Base-by-base conservation (phyloP, 2,888 invertebrate genomes). In the Calliopum simillimum region DNA sequence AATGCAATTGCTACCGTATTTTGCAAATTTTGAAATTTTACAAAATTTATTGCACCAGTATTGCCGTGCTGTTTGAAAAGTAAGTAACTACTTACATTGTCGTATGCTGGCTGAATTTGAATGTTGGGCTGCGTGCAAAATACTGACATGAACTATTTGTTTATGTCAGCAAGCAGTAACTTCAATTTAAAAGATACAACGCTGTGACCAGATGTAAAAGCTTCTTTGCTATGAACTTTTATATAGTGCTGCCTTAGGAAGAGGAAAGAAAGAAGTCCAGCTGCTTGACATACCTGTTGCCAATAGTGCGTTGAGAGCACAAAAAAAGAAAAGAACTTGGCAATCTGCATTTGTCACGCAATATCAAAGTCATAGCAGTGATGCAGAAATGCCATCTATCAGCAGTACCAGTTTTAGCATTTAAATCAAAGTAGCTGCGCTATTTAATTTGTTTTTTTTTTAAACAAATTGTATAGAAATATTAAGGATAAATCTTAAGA, bases 61-160 rank as follows among this genome's bases (percentile, higher is more conserved):
- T 33, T 33, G 8, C 8, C 33, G 8, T 33, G 33, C 33, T 33
- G 33, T 4, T 33, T 33, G 33, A 33, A 33, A 33, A 33, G 33
- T 33, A 33, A n/a, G n/a, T n/a, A n/a, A n/a, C n/a, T n/a, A n/a
- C 1, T 3, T 33, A 2, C 4, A 11, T 23, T 23, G 23, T 53
- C 43, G 14, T 16, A 12, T 33, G 59, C 14, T 59, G 33, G 33
- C 33, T 25, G 59, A n/a, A 41, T 41, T 59, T 33, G 14, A 43
- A 41, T 33, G 33, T 41, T 16, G 16, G n/a, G 43, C 59, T 59
- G 43, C 59, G 59, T 59, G 59, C 19, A 33, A 59, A 59, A 41
- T 33, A 59, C 19, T 59, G 59, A 59, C 59, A 59, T 19, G 59
- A 59, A 59, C 59, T 33, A 59, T 59, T 59, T 59, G 59, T 59